phyloP scores from a whole-genome alignment of 2,888 invertebrate species.

The Vanessa cardui region DNA sequence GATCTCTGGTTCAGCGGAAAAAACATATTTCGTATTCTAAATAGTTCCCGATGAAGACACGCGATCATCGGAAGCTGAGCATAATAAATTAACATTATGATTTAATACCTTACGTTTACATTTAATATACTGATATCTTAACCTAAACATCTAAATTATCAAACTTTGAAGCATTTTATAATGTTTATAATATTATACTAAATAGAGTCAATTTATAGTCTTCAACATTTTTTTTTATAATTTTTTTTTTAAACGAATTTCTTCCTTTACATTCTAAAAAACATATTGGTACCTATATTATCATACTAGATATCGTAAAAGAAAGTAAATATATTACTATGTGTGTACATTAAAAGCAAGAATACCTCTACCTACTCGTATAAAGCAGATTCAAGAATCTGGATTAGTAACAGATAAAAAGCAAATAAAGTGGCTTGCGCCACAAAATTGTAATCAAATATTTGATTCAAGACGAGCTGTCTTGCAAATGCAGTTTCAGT shows the following conservation, averaged over 20 bases:
- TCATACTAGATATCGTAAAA: no score
- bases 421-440: slow-evolving; percentile 12
- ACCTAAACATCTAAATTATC: neutral
- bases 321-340: no score
- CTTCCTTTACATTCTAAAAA: no score
- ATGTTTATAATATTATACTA: neutral
- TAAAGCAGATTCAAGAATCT: neutral
- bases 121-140: neutral
- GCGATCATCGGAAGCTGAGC: slow-evolving; percentile 61
- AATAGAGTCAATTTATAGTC: neutral
- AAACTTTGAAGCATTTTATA: neutral
- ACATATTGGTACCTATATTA: no score
- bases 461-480: slow-evolving; percentile 18
- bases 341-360: no score
- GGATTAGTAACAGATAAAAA: slow-evolving; percentile 7
- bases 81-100: slow-evolving; percentile 20
- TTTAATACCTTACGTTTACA: neutral
- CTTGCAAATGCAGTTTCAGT: slow-evolving; percentile 19
- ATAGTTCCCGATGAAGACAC: slow-evolving; percentile 52
- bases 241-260: no score
- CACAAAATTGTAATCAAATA: slow-evolving; percentile 28
- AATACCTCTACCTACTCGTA: no score
- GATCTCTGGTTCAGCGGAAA: slow-evolving; percentile 46
- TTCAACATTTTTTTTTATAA: no score
- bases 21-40: slow-evolving; percentile 54